Base-by-base conservation (phyloP, 2,888 invertebrate genomes). In the Drosophila flavopinicola region DNA sequence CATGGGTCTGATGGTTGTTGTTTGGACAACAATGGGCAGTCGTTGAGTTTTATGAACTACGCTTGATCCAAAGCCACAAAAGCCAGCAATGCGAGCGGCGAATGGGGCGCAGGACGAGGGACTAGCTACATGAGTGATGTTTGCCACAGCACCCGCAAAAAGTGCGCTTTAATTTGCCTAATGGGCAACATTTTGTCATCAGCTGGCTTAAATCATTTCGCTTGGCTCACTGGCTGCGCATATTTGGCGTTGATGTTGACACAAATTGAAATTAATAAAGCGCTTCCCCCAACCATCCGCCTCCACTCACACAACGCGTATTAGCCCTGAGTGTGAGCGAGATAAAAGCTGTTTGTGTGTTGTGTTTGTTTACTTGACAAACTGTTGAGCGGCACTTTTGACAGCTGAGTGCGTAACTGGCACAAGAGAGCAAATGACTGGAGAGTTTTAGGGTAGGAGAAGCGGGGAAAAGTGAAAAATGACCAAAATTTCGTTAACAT, bases 231-330 rank as follows among this genome's bases (percentile, higher is more conserved):
- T 60, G 66, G 52, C 64, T 53, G 42, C 47, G 63, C 69, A 70
- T 75, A 65, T 72, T 86, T 76, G 66, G 82, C 70, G 54, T 70
- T 84, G 85, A 75, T 82, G 83, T 82, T 87, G 82, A 83, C 82
- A 82, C 82, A 83, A 87, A 83, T 83, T 87, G 87, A 83, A 83
- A 83, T 85, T 83, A 83, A 83, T 83, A 83, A 83, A 87, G 65
- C 77, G 35, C 27, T 20, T 20, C 13, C 48, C 30, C 6, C 1
- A 7, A 27, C 13, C 37, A 24, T 3, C 3, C 1, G 30, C 25
- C 17, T 4, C 6, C 3, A 1, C n/a, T 6, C 20, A 20, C 44
- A 6, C 25, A 15, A 6, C 32, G 5, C 15, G 48, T 66, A 56
- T 66, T 60, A 71, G 41, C 39, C 20, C 11, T 20, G 49, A 37